Evolutionary conservation across 2,888 invertebrate genomes (phyloP).

Genomic region (Drosophila meridiana): DNA sequence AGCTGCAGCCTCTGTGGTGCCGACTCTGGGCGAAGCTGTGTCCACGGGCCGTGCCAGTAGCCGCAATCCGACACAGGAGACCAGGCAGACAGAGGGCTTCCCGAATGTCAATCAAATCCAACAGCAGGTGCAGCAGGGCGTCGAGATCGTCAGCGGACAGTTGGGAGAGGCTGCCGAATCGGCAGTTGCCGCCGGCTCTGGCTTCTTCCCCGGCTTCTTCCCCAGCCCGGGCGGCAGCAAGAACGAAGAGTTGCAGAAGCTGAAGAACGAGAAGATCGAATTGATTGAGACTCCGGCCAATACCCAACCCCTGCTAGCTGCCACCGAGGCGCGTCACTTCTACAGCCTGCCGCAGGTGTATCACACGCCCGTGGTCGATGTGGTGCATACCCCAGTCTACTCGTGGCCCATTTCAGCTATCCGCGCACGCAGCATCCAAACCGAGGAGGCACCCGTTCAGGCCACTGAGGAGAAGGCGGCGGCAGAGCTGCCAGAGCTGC

Average conservation of each 20-base stretch:
- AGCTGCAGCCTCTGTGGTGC: constrained; percentile 68
- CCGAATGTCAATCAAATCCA: constrained; percentile 63
- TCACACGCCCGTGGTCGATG: constrained; percentile 80
- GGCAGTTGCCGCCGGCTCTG: constrained; percentile 68
- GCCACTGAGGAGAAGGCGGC: constrained; percentile 32
- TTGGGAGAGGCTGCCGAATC: constrained; percentile 70
- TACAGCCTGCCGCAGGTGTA: constrained; percentile 78
- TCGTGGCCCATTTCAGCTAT: constrained; percentile 73
- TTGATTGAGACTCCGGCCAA: constrained; percentile 75
- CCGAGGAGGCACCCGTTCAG: constrained; percentile 45
- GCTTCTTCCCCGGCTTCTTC: constrained; percentile 70
- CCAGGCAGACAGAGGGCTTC: constrained; percentile 66
- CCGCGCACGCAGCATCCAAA: constrained; percentile 79
- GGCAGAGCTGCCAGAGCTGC: constrained; percentile 25
- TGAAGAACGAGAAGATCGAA: constrained; percentile 66
- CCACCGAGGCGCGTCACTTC: constrained; percentile 77
- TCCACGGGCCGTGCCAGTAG: constrained; percentile 59
- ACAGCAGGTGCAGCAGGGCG: constrained; percentile 61
- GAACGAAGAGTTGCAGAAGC: constrained; percentile 49
- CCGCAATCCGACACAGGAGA: constrained; percentile 29
- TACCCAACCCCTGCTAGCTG: constrained; percentile 66
- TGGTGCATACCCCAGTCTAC: constrained; percentile 77
- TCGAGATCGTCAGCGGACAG: constrained; percentile 64
- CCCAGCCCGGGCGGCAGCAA: constrained; percentile 32
- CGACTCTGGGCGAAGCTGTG: constrained; percentile 54